These are phyloP conservation scores for Clupea harengus DNA, from an alignment of 2,113 vertebrate genomes.

Conservation along the genomic window DNA sequence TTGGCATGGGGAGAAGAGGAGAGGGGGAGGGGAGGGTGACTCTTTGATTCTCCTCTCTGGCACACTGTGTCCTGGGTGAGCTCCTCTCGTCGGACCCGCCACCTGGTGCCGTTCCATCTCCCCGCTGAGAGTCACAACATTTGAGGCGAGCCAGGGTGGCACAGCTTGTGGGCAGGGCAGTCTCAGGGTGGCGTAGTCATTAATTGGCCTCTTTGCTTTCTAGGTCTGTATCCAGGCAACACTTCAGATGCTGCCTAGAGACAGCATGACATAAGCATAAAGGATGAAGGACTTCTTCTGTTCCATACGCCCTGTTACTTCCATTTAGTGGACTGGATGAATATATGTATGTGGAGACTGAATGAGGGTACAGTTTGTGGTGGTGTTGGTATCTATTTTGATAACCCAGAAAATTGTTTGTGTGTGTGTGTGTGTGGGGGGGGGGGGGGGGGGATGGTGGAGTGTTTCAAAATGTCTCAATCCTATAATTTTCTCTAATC, in stretches of 20 bases:
- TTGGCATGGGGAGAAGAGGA: background rate
- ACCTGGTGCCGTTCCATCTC: constrained; percentile 1
- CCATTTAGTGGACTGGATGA: background rate
- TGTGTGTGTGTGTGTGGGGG: too few relatives aligned
- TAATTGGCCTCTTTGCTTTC: constrained; percentile 14
- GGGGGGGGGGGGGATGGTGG: too few relatives aligned
- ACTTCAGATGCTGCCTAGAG: constrained; percentile 13
- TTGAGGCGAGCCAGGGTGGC: background rate
- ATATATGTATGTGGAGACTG: background rate
- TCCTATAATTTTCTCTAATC: background rate
- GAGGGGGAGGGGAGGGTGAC: too few relatives aligned
- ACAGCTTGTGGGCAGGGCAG: constrained; percentile 11
- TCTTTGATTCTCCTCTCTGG: background rate
- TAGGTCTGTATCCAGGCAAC: constrained; percentile 6
- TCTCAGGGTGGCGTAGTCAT: constrained; percentile 10
- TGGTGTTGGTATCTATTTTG: background rate
- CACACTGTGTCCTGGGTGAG: background rate
- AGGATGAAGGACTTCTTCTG: background rate
- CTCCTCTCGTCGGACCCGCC: background rate
- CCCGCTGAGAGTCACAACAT: background rate
- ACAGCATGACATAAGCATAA: background rate
- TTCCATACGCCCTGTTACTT: background rate
- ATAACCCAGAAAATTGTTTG: too few relatives aligned
- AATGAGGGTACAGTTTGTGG: background rate
- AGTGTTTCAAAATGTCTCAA: background rate